A percentile compares a stretch with the other conserved stretches of the same genome.
Conservation (phyloP, 1,140 invertebrate species). For the Drosophila santomea region DNA sequence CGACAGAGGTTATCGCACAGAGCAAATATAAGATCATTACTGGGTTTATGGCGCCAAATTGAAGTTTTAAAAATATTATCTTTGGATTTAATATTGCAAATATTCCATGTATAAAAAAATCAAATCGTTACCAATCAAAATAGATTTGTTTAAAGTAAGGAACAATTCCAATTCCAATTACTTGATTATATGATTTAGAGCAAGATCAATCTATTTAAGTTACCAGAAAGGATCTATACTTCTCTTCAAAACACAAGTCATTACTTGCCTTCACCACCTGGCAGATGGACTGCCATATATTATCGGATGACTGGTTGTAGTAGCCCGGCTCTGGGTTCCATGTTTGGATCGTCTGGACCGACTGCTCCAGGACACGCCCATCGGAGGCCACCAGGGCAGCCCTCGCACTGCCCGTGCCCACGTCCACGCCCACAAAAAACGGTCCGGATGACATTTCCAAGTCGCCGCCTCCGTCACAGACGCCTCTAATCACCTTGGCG, state of each 20-base stretch:
- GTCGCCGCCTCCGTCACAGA: slow-evolving; percentile 12
- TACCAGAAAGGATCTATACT: background rate
- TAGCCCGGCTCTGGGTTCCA: slow-evolving; percentile 91
- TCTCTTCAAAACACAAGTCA: no score
- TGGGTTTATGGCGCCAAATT: background rate
- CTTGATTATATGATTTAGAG: background rate
- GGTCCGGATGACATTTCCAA: slow-evolving; percentile 21
- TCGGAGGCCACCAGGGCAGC: slow-evolving; percentile 90
- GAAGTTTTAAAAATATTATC: no score
- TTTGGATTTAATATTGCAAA: no score
- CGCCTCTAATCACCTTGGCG: slow-evolving; percentile 44
- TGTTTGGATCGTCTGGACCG: slow-evolving; percentile 89
- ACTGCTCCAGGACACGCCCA: slow-evolving; percentile 89
- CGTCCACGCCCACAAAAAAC: slow-evolving; percentile 96
- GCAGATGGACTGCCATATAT: slow-evolving; percentile 92
- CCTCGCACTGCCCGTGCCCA: slow-evolving; percentile 95
- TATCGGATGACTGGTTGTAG: slow-evolving; percentile 96
- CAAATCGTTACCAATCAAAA: no score
- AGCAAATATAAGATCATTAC: slow-evolving; percentile 12
- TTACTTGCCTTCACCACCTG: slow-evolving; percentile 66
- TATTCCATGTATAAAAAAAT: background rate
- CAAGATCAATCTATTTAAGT: background rate
- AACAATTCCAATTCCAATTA: background rate
- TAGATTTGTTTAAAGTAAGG: no score
- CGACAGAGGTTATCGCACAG: slow-evolving; percentile 23